Evolutionary conservation across 2,888 invertebrate species (phyloP), one percentile per base, ranked within the genome.

Genomic region (Mesorhabditis belari): DNA sequence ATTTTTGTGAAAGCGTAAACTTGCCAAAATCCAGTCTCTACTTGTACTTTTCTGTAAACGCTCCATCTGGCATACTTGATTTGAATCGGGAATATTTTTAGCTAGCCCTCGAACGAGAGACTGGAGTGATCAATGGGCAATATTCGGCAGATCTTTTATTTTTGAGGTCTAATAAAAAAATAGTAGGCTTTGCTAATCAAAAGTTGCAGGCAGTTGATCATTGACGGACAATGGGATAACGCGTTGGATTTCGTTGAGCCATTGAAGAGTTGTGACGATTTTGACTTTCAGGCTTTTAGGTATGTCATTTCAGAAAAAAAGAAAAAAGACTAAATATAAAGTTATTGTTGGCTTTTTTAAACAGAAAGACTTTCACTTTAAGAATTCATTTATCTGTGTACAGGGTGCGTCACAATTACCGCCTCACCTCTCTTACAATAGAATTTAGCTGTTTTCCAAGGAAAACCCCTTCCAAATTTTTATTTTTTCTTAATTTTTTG

Each of bases 141-240:
- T 93, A 88, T 82, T 91, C 92, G 17, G 92, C 94, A 83, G 95
- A 95, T 83, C 88, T 92, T 49, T 86, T 95, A 54, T 95, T 95
- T 83, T 85, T 95, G 23, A 87, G 94, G 94, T 57, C 89, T 92
- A 67, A 91, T 92, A 81, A 93, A 93, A 83, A 92, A 91, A 61
- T 88, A 89, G 81, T 93, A 88, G 82, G 91, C 92, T 17, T 92
- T 94, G 83, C 95, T 95, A 83, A 88, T 92, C 49, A 86, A 95
- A 54, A 95, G 94, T 83, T 85, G 95, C 21, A 87, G 71, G 5
- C 71, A 71, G 57, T 51, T 95, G 58, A 92, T 95, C 72, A 87
- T 95, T 59, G 95, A 95, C 82, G 95, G 95, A 21, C 92, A 94
- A 83, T 95, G 95, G 95, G 94, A 95, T 83, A 93, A 94, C 82